Evolutionary conservation across 2,888 invertebrate genomes (phyloP).

Genomic region (Zhuqinia jingwanae): DNA sequence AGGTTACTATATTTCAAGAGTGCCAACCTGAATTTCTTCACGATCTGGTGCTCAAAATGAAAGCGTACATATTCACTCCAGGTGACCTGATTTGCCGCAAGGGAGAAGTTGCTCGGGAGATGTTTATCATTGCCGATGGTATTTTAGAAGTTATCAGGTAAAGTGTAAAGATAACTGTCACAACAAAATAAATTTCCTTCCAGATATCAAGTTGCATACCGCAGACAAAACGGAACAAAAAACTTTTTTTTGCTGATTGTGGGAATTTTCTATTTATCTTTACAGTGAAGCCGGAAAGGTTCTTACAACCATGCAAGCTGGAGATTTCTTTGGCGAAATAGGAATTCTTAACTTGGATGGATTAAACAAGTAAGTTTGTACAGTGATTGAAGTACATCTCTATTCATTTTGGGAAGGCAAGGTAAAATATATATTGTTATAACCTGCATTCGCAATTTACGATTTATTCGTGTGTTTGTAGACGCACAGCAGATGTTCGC

Average conservation of each 20-base stretch:
- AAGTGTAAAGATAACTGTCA: conserved; percentile 41
- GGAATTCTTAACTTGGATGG: conserved; percentile 97
- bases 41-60: conserved; percentile 98
- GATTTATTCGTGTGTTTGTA: conserved; percentile 80
- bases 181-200: no score
- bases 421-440: background rate
- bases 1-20: conserved; percentile 98
- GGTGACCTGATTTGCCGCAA: conserved; percentile 98
- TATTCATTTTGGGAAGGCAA: background rate
- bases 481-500: conserved; percentile 96
- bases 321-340: conserved; percentile 98
- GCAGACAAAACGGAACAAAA: no score
- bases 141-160: conserved; percentile 93
- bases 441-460: conserved; percentile 11
- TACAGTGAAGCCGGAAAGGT: conserved; percentile 94
- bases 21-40: conserved; percentile 98
- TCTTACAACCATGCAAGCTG: conserved; percentile 97
- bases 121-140: conserved; percentile 99
- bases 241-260: background rate
- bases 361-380: conserved; percentile 94
- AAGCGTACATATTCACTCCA: conserved; percentile 98
- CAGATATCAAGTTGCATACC: background rate
- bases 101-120: conserved; percentile 96
- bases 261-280: background rate
- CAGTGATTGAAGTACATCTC: background rate